Base-by-base conservation (phyloP, 2,113 vertebrate species). In the Mustela nigripes region DNA sequence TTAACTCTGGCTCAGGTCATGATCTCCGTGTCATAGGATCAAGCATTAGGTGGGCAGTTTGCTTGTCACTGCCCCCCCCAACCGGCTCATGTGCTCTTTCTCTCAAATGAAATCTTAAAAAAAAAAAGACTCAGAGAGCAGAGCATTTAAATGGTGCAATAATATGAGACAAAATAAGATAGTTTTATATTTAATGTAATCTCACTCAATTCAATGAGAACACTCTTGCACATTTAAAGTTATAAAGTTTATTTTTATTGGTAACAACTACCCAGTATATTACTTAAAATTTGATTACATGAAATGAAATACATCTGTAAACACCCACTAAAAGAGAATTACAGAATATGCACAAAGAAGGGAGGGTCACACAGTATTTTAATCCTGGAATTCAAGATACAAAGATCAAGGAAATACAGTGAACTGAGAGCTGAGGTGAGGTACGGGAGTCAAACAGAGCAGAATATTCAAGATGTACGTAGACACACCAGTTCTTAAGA, bases 221-320 rank as follows among this genome's bases (percentile, higher is more conserved):
- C 80, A 95, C 60, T 81, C 58, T 60, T 76, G 21, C 7, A 31
- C 60, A 85, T 45, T 85, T 85, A 83, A 73, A 88, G 36, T 56
- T 60, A 56, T 4, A 42, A 50, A 28, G 15, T 69, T 76, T 89
- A 65, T 67, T 79, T 94, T 96, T 89, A 89, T 67, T 93, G 73
- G 69, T 79, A 95, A 81, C n/a, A 91, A 86, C 56, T 91, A 80
- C 12, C 26, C 36, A 78, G 48, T 58, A 87, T 87, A 42, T 78
- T 82, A 87, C 53, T 83, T 92, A 94, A 95, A 93, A 67, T 60
- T 19, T 60, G 33, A 74, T 84, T 79, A 96, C 42, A 94, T 91
- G 28, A 81, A 94, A 73, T 53, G 36, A 92, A 91, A 86, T 76
- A 89, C 58, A 86, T 36, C 56, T 73, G 21, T 84, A 53, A 63